A percentile compares a stretch with the other conserved stretches of the same genome.
These are phyloP conservation scores for Manis javanica DNA, from an alignment of 2,797 vertebrate species.

Conservation along the genomic window DNA sequence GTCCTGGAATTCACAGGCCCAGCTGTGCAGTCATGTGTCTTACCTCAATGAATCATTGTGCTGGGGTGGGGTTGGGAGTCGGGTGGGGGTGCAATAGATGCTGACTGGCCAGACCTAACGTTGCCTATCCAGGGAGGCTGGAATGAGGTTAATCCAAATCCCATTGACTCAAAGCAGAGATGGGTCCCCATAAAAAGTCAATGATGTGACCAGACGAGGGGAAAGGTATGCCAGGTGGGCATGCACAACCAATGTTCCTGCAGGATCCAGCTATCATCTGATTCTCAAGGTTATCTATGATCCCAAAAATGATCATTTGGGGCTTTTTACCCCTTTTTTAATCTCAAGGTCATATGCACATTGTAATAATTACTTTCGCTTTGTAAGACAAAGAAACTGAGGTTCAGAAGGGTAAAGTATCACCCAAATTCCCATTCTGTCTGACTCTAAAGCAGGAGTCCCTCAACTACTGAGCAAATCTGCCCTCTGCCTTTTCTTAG, in stretches of 20 bases:
- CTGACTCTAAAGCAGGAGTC: not conserved
- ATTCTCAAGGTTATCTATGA: not conserved
- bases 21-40: not conserved
- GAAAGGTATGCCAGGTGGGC: not conserved
- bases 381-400: not conserved
- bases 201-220: not conserved
- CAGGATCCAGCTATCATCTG: not conserved
- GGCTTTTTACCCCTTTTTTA: not conserved
- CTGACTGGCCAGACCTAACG: not conserved
- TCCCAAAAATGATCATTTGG: not conserved
- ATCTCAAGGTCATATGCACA: not conserved
- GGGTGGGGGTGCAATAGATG: not conserved
- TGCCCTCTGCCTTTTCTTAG: not conserved
- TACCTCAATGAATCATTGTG: not conserved
- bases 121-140: not conserved
- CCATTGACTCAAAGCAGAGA: not conserved
- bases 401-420: not conserved
- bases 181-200: not conserved
- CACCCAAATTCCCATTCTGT: not conserved
- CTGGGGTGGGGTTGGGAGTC: too few species aligned
- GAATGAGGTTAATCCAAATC: not conserved
- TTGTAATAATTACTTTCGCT: not conserved
- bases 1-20: not conserved
- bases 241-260: too few species aligned
- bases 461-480: not conserved